Percentiles rank a stretch among this genome's conserved stretches.
Conservation (phyloP, 2,797 vertebrate species). For the Cetoscarus ocellatus region DNA sequence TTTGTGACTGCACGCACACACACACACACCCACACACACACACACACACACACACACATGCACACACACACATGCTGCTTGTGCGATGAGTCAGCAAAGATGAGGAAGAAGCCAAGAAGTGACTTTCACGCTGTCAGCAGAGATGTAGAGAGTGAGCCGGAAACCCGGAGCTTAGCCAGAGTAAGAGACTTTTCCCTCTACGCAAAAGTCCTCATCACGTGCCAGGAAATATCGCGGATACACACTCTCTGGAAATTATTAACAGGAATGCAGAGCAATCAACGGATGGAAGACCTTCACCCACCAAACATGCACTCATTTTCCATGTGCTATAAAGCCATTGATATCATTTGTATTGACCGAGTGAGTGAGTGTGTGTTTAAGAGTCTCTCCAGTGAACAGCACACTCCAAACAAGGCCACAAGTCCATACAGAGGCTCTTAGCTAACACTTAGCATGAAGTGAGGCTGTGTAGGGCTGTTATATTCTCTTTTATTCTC, state of each 20-base stretch:
- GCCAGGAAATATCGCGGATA: slow-evolving; percentile 61
- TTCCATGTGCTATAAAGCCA: slow-evolving; percentile 61
- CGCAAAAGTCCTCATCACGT: slow-evolving; percentile 57
- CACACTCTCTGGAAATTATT: slow-evolving; percentile 58
- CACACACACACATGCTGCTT: slow-evolving; percentile 27
- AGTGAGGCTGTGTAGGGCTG: slow-evolving; percentile 63
- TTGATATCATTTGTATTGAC: slow-evolving; percentile 58
- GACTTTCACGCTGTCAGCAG: slow-evolving; percentile 70
- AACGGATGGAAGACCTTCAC: slow-evolving; percentile 63
- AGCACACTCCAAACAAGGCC: slow-evolving; percentile 80
- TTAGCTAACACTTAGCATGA: slow-evolving; percentile 65
- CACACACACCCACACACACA: no score
- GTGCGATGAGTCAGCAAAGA: slow-evolving; percentile 70
- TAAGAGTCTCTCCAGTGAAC: slow-evolving; percentile 72
- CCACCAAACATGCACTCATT: slow-evolving; percentile 52
- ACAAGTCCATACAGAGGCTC: slow-evolving; percentile 71
- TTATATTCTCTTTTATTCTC: slow-evolving; percentile 76
- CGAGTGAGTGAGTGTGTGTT: slow-evolving; percentile 28
- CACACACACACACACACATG: slow-evolving; percentile 3
- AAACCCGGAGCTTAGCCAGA: slow-evolving; percentile 58
- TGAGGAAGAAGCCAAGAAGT: slow-evolving; percentile 58
- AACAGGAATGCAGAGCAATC: slow-evolving; percentile 58
- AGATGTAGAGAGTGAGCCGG: slow-evolving; percentile 45
- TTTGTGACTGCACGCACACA: slow-evolving; percentile 34
- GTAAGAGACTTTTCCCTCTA: slow-evolving; percentile 64